phyloP scores from a whole-genome alignment of 2,113 vertebrate genomes.

The Nansenia antarctica region DNA sequence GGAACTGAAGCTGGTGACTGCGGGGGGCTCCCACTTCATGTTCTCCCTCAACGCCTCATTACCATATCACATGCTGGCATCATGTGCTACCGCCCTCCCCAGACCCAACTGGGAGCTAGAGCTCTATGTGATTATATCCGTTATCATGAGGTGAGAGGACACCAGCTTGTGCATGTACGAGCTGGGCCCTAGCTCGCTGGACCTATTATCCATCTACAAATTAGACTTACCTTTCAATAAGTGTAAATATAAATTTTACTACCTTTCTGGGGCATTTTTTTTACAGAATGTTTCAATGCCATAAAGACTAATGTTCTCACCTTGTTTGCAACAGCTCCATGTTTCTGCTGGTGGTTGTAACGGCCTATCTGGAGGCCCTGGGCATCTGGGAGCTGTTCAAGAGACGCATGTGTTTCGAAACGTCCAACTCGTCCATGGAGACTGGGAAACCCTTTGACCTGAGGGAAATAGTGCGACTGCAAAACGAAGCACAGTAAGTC shows the following conservation, averaged over 20 bases:
- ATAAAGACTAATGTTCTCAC: not conserved
- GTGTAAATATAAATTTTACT: not conserved
- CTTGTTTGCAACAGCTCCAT: not conserved
- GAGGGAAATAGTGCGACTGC: slow-evolving; percentile 96
- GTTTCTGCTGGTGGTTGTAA: slow-evolving; percentile 91
- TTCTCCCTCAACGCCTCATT: slow-evolving; percentile 88
- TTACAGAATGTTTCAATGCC: not conserved
- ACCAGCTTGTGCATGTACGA: too few species aligned
- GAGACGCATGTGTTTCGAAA: slow-evolving; percentile 88
- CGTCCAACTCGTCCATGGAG: slow-evolving; percentile 87
- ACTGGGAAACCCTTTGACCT: slow-evolving; percentile 95
- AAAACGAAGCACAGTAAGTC: slow-evolving; percentile 92
- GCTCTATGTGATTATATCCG: slow-evolving; percentile 87
- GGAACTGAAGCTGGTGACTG: slow-evolving; percentile 84
- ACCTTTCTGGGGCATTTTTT: not conserved
- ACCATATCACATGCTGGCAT: slow-evolving; percentile 89
- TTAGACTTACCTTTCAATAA: not conserved
- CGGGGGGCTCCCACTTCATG: slow-evolving; percentile 84
- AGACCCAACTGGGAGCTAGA: slow-evolving; percentile 89
- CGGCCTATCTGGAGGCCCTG: slow-evolving; percentile 96
- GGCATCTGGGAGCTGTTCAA: slow-evolving; percentile 99
- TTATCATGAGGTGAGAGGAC: slow-evolving; percentile 85
- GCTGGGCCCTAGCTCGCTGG: too few species aligned
- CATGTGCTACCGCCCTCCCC: slow-evolving; percentile 86
- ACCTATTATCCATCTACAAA: too few species aligned